A percentile compares a stretch with the other conserved stretches of the same genome.
Evolutionary conservation across 1,140 invertebrate species (phyloP).

Genomic region (Platorchestia sp.): DNA sequence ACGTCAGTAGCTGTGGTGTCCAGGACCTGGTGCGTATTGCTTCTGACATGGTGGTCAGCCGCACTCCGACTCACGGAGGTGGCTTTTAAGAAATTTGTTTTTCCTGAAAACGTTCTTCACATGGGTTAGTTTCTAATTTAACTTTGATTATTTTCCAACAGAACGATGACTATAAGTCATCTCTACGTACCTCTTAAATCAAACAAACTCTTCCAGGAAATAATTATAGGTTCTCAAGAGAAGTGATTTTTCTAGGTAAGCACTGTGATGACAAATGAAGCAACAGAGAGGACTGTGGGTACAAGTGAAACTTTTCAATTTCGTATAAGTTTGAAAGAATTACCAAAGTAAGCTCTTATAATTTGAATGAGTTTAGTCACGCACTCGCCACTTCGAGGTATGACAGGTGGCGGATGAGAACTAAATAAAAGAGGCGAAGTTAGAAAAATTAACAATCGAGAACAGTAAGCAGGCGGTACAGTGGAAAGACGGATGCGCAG

Average conservation of each 20-base stretch:
- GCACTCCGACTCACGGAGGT: not conserved
- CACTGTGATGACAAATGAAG: not conserved
- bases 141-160: not conserved
- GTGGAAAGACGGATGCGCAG: too few species aligned
- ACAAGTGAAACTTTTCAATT: too few species aligned
- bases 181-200: not conserved
- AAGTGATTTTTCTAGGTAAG: not conserved
- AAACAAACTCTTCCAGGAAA: not conserved
- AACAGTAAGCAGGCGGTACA: too few species aligned
- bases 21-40: not conserved
- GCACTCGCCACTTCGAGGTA: too few species aligned
- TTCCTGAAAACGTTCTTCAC: not conserved
- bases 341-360: too few species aligned
- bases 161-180: not conserved
- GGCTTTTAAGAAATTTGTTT: not conserved
- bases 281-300: not conserved
- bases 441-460: too few species aligned
- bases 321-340: too few species aligned
- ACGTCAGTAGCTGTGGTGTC: not conserved
- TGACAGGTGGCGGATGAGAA: too few species aligned
- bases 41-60: not conserved
- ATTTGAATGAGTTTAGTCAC: not conserved
- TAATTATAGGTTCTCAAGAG: not conserved
- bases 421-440: too few species aligned
- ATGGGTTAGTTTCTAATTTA: not conserved